These are phyloP conservation scores for Anthopleura xanthogrammica DNA, from an alignment of 92 coral and sea anemone species.

Conservation along the genomic window DNA sequence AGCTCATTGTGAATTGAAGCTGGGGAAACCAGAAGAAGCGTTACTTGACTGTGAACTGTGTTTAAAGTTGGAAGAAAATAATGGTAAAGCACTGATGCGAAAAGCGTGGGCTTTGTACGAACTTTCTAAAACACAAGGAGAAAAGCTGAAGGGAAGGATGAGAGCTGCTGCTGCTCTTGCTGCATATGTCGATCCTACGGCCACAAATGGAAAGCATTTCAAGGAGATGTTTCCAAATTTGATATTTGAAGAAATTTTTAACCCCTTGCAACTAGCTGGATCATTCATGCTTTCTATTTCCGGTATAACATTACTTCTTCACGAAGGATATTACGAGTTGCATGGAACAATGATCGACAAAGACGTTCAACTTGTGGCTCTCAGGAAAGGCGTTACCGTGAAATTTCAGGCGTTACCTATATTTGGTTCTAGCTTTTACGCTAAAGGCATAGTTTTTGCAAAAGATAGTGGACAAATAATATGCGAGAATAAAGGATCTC, in stretches of 20 bases:
- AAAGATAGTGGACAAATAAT: conserved; percentile 23
- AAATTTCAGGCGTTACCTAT: not conserved
- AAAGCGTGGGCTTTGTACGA: too few species aligned
- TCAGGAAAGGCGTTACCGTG: conserved; percentile 21
- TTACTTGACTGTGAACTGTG: too few species aligned
- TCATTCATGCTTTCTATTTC: not conserved
- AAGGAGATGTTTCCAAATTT: conserved; percentile 51
- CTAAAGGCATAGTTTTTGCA: conserved; percentile 51
- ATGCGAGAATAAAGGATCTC: conserved; percentile 6
- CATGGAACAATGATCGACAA: not conserved
- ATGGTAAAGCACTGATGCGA: too few species aligned
- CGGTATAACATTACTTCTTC: conserved; percentile 47
- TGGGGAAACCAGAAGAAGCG: too few species aligned
- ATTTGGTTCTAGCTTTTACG: conserved; percentile 21
- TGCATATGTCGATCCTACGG: too few species aligned
- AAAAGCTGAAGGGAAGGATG: too few species aligned
- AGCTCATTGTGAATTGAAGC: too few species aligned
- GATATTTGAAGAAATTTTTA: conserved; percentile 18
- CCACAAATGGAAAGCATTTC: too few species aligned
- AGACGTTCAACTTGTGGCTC: not conserved
- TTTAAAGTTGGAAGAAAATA: too few species aligned
- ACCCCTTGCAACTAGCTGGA: conserved; percentile 26
- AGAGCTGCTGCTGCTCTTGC: too few species aligned
- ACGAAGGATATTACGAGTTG: conserved; percentile 51
- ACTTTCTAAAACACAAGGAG: too few species aligned